phyloP scores from a whole-genome alignment of 2,888 invertebrate genomes.

The Oscheius sp. region DNA sequence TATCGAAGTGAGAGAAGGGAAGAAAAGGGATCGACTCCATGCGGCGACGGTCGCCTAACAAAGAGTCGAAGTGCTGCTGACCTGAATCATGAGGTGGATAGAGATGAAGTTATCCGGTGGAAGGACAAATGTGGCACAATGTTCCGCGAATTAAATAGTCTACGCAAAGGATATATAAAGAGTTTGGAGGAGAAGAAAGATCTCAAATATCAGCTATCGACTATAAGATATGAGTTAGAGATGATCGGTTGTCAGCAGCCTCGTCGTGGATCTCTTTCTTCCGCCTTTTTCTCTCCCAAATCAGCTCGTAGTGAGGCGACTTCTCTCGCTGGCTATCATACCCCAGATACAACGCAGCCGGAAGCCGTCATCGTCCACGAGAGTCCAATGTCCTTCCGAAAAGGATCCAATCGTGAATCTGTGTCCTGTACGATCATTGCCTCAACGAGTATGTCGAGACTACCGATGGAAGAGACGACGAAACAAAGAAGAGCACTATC shows the following conservation, averaged over 20 bases:
- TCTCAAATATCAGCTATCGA: conserved; percentile 55
- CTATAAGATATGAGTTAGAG: conserved; percentile 65
- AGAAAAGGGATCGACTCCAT: neutral
- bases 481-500: conserved; percentile 37
- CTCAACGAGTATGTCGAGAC: conserved; percentile 37
- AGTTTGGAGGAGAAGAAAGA: conserved; percentile 45
- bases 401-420: conserved; percentile 46
- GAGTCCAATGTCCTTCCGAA: conserved; percentile 39
- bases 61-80: conserved; percentile 28
- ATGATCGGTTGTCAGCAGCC: conserved; percentile 42
- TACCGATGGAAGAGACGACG: conserved; percentile 25
- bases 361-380: conserved; percentile 43
- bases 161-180: conserved; percentile 51
- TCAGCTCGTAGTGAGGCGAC: conserved; percentile 21
- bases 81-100: conserved; percentile 6
- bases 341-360: neutral
- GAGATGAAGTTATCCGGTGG: conserved; percentile 50
- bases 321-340: conserved; percentile 8
- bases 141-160: conserved; percentile 62
- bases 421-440: conserved; percentile 40
- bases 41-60: conserved; percentile 16
- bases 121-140: conserved; percentile 63
- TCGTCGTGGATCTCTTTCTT: conserved; percentile 10
- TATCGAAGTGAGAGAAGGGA: conserved; percentile 37
- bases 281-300: conserved; percentile 29